Conservation (phyloP, 2,888 invertebrate genomes). For the Cheilosia pagana region DNA sequence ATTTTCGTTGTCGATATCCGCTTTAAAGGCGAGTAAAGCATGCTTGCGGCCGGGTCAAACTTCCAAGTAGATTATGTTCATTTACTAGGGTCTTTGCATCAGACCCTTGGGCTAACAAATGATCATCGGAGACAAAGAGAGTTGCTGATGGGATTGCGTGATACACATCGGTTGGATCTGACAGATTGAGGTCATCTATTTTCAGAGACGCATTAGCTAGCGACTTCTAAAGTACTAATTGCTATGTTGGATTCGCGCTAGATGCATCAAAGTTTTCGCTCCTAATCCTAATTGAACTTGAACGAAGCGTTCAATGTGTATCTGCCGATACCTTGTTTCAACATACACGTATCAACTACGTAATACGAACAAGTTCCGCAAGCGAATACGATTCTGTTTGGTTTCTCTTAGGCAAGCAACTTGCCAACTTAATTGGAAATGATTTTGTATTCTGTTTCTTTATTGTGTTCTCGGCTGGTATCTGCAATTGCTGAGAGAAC, state of each 20-base stretch:
- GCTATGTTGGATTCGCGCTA: neutral
- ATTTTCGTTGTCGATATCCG: constrained; percentile 32
- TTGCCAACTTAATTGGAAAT: constrained; percentile 38
- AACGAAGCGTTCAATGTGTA: constrained; percentile 36
- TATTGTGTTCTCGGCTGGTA: neutral
- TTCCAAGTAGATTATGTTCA: constrained; percentile 19
- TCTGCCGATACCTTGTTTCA: constrained; percentile 15
- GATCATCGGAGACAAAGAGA: neutral
- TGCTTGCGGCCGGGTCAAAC: constrained; percentile 12
- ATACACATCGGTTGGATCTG: neutral
- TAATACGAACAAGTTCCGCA: constrained; percentile 13
- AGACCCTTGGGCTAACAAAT: neutral
- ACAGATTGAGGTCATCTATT: neutral
- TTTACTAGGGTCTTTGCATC: constrained; percentile 7
- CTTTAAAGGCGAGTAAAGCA: neutral
- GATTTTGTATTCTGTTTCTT: constrained; percentile 4
- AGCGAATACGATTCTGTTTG: constrained; percentile 1
- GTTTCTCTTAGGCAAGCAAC: neutral
- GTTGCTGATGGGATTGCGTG: neutral
- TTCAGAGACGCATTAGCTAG: neutral
- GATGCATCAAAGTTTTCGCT: neutral
- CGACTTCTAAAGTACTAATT: neutral
- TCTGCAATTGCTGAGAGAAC: constrained; percentile 16
- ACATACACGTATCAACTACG: neutral
- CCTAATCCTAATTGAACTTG: constrained; percentile 23